A percentile compares a stretch with the other conserved stretches of the same genome.
phyloP scores from a whole-genome alignment of 1,140 invertebrate genomes.

The Manduca sexta region DNA sequence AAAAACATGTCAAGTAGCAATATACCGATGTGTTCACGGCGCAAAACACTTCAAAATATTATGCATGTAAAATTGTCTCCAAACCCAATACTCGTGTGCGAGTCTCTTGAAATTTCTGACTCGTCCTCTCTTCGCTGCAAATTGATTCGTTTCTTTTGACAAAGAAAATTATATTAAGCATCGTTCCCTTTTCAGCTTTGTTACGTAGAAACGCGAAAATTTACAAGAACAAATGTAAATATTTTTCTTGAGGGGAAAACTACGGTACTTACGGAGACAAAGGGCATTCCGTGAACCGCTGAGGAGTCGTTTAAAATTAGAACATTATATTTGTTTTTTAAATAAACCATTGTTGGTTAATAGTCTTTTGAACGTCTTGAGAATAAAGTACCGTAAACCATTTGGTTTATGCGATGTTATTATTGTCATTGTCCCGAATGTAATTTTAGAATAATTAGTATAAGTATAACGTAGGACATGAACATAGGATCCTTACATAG shows the following conservation, averaged over 20 bases:
- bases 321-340: slow-evolving; percentile 1
- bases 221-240: slow-evolving; percentile 2
- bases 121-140: slow-evolving; percentile 19
- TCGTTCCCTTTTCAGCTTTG: slow-evolving; percentile 10
- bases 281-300: not conserved
- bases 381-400: too few relatives aligned
- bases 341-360: slow-evolving; percentile 2
- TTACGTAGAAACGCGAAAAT: slow-evolving; percentile 5
- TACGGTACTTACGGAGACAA: not conserved
- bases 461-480: too few relatives aligned
- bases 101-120: slow-evolving; percentile 26
- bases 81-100: slow-evolving; percentile 23
- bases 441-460: too few relatives aligned
- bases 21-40: too few relatives aligned
- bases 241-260: not conserved
- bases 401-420: too few relatives aligned
- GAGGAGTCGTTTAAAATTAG: not conserved
- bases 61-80: slow-evolving; percentile 19
- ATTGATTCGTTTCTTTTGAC: slow-evolving; percentile 21
- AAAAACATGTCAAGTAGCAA: too few relatives aligned
- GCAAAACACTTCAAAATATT: slow-evolving; percentile 11
- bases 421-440: too few relatives aligned
- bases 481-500: too few relatives aligned
- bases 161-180: slow-evolving; percentile 28
- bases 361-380: too few relatives aligned